Base-by-base conservation (phyloP, 2,888 invertebrate species). In the Leistus spinibarbis region DNA sequence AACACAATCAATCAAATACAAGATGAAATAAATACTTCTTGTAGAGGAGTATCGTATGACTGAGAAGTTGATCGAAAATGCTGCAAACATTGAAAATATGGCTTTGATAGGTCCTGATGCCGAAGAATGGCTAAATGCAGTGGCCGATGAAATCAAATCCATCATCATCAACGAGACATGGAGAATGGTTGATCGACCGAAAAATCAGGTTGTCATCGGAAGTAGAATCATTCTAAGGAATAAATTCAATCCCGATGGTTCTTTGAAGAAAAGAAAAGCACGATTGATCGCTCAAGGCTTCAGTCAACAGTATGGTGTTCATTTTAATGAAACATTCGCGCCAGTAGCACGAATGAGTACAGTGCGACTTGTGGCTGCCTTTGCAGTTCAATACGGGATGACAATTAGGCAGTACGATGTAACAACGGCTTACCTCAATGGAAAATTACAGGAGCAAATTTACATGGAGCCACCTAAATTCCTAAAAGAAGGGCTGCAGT, bases 121-220 rank as follows among this genome's bases (percentile, higher is more conserved):
- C 40, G 54, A 20, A 20, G 67, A 20, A 40, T 40, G 17, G 27
- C n/a, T 54, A 54, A 16, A 40, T 27, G 53, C 67, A 19, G 19
- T 54, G 67, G 67, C 54, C 17, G 67, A 24, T 4, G 24, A 4
- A 68, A 64, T 79, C 13, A 57, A 76, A 54, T 76, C 77, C 1
- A 71, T 79, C 0, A 20, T 79, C 3, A 77, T 78, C 62, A 79
- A 79, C 54, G 75, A 79, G n/a, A 80, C 79, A 1, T 81, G 79
- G 80, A 67, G 19, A 7, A 54, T 80, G 5, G 79, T 78, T 1
- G 69, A 76, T 17, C 69, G 73, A 16, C 78, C 79, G 5, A 62
- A 54, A 16, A 67, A 77, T 20, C 19, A 24, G 23, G 65, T 70
- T 2, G 63, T 70, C 7, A 76, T 79, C 24, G 78, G 76, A 4